Base-by-base conservation (phyloP, 2,888 invertebrate genomes). In the Cheilosia vulpina region DNA sequence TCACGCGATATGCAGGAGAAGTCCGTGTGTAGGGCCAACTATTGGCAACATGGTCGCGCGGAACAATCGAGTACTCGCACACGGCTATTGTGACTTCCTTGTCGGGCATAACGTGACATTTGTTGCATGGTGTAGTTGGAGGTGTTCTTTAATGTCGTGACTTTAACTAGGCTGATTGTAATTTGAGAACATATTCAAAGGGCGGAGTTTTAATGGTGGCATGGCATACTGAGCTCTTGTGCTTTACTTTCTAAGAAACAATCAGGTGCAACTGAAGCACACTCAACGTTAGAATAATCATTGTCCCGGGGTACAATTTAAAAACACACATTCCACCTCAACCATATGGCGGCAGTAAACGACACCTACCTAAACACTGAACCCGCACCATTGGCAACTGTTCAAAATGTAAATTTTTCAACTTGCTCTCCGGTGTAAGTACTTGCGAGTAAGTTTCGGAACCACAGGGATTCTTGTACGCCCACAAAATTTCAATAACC, bases 401-500 rank as follows among this genome's bases (percentile, higher is more conserved):
- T 72, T 85, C 75, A 80, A 76, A 85, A 80, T 80, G 80, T 53
- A 85, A 85, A 85, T 76, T 76, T 71, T 75, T 52, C 47, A 27
- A 31, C 68, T n/a, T 21, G 55, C n/a, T 66, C 27, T 19, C n/a
- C 38, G 45, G 47, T 58, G 38, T 45, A 71, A 60, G 34, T 53
- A 58, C 69, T 75, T 58, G 57, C 21, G 82, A 63, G 63, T 73
- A 53, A 80, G 60, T 69, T 27, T 21, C 19, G 43, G 52, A 57
- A 11, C 66, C 62, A 45, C 76, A 80, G 55, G 55, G 52, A 60
- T 68, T 53, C 75, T 38, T 60, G 13, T 66, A 62, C 53, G 27
- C 43, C 45, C 81, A 72, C 85, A 81, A 77, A 80, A 85, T 81
- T 81, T 77, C 85, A 85, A 85, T 85, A 85, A 85, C 81, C 85